phyloP scores from a whole-genome alignment of 2,888 invertebrate species.

The Philopedon plagiatum region DNA sequence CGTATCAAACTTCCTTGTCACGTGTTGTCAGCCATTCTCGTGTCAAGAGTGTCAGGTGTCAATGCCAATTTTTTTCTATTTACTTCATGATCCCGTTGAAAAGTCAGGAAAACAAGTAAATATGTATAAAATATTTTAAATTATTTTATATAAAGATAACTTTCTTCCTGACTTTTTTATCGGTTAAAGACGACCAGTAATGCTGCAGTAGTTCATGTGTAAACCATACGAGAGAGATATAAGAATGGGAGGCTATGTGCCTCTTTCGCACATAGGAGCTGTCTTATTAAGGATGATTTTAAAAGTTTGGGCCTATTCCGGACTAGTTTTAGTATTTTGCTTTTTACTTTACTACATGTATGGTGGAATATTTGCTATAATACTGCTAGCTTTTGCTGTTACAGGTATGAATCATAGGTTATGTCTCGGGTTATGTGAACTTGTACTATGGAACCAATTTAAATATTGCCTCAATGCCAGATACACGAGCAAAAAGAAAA shows the following conservation, averaged over 20 bases:
- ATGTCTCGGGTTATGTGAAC: not conserved
- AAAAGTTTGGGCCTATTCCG: slow-evolving; percentile 85
- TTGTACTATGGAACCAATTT: not conserved
- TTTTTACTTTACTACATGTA: slow-evolving; percentile 87
- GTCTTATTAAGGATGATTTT: slow-evolving; percentile 73
- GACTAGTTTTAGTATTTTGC: slow-evolving; percentile 81
- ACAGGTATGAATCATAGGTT: slow-evolving; percentile 74
- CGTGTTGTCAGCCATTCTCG: too few relatives aligned
- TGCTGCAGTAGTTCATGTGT: slow-evolving; percentile 17
- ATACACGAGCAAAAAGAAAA: too few relatives aligned
- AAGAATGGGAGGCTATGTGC: slow-evolving; percentile 66
- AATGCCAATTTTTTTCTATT: slow-evolving; percentile 1
- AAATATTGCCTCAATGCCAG: not conserved
- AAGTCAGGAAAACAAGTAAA: slow-evolving; percentile 13
- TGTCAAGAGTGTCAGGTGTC: not conserved
- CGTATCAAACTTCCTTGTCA: too few relatives aligned
- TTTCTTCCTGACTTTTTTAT: slow-evolving; percentile 1
- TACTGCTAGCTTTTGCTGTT: slow-evolving; percentile 78
- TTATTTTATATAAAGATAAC: not conserved
- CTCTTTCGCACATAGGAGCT: slow-evolving; percentile 66
- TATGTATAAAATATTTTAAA: slow-evolving; percentile 11
- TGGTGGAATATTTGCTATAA: slow-evolving; percentile 81
- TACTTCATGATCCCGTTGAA: not conserved
- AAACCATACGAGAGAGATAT: not conserved
- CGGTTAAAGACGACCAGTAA: not conserved